Base-by-base conservation (phyloP, 2,113 vertebrate species). In the Phyllopteryx taeniolatus region DNA sequence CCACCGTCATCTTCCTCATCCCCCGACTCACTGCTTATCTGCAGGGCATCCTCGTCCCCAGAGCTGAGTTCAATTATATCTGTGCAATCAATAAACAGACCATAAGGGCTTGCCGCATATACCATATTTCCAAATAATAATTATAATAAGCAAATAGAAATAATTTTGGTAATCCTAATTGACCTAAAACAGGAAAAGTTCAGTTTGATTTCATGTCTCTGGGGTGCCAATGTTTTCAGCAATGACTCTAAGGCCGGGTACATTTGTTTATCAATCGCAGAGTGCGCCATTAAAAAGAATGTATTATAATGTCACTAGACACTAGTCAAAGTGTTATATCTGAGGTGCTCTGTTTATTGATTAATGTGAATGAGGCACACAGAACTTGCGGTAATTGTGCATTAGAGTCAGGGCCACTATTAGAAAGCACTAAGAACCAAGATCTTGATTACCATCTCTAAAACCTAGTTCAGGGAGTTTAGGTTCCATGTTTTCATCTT, bases 11-110 rank as follows among this genome's bases (percentile, higher is more conserved):
- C 95, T 72, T 98, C 98, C 73, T 98, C 98, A 1, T 95, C 95
- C 14, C 94, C 93, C 68, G 95, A 96, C 71, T 97, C 96, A n/a
- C 95, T 98, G 90, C 94, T 96, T 73, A 97, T 95, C 74, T 96
- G 95, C 76, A 98, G 89, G 31, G 94, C 79, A 22, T 96, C 96
- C 64, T 99, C 98, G 22, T 98, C 98, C 73, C 96, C 98, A 2
- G 97, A 99, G 80, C 98, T 99, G 78, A 99, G 91, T 84, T 99
- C 98, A 68, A 99, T 99, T 81, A 99, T 92, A 90, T 99, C 98
- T 98, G 79, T 5, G 7, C 39, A 46, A 65, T 27, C 47, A 74
- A 20, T 31, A 80, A 72, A 33, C n/a, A 57, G 80, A 73, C 53
- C 67, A 19, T 75, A 39, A 79, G 53, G 39, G 2, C 2, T 20